phyloP scores from a whole-genome alignment of 1,140 invertebrate species.

The Zaprionus davidi region DNA sequence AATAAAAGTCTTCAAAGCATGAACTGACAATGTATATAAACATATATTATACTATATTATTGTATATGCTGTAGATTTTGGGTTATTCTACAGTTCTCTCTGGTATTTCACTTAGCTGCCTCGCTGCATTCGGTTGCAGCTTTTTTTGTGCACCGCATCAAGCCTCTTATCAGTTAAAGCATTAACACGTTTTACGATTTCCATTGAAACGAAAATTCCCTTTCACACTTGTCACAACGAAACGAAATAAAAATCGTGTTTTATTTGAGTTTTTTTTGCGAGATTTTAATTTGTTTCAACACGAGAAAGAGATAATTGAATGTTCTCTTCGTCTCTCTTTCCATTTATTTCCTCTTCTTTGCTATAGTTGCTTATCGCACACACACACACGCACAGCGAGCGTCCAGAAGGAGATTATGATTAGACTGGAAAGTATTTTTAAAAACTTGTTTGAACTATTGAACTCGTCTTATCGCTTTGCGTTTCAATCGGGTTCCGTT shows the following conservation, averaged over 20 bases:
- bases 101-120: slow-evolving; percentile 40
- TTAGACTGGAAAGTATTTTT: slow-evolving; percentile 20
- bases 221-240: slow-evolving; percentile 18
- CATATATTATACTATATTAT: too few species aligned
- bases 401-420: slow-evolving; percentile 15
- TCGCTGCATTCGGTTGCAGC: not conserved
- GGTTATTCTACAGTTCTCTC: not conserved
- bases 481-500: slow-evolving; percentile 10
- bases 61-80: not conserved
- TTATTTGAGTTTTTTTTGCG: not conserved
- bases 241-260: slow-evolving; percentile 3
- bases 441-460: slow-evolving; percentile 61
- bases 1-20: too few species aligned
- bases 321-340: not conserved
- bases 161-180: slow-evolving; percentile 27
- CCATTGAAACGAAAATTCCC: slow-evolving; percentile 1
- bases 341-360: not conserved
- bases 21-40: too few species aligned
- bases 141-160: not conserved
- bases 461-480: slow-evolving; percentile 64
- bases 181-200: slow-evolving; percentile 29
- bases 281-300: slow-evolving; percentile 15
- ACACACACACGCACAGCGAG: not conserved
- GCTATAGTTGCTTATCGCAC: slow-evolving; percentile 27
- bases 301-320: slow-evolving; percentile 13